A percentile compares a stretch with the other conserved stretches of the same genome.
Conservation (phyloP, 2,797 vertebrate genomes). For the Anguilla obscura region DNA sequence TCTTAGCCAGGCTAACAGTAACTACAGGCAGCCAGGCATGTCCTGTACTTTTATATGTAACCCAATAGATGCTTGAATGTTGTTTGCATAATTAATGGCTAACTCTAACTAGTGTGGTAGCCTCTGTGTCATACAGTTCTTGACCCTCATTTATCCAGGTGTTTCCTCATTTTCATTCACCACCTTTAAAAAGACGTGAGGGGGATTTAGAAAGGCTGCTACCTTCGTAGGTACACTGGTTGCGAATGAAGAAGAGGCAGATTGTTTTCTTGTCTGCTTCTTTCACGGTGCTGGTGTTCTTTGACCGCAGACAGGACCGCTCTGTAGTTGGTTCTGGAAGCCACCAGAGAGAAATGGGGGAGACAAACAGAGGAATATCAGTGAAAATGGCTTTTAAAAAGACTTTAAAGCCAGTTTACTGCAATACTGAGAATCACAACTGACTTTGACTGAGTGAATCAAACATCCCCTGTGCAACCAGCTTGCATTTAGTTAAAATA, state of each 20-base stretch:
- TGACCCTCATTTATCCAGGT: neutral
- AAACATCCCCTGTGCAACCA: neutral
- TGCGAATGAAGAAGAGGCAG: slow-evolving; percentile 78
- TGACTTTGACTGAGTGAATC: neutral
- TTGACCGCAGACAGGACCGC: neutral
- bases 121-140: neutral
- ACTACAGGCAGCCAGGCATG: neutral
- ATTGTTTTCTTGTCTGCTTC: slow-evolving; percentile 73
- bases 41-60: neutral
- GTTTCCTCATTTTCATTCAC: neutral
- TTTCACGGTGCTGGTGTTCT: slow-evolving; percentile 31
- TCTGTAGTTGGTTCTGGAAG: neutral
- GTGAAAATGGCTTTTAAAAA: neutral
- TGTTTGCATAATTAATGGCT: neutral
- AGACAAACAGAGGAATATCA: neutral
- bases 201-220: neutral
- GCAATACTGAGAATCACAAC: neutral
- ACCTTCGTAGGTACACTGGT: slow-evolving; percentile 77
- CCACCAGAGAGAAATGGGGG: neutral
- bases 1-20: neutral
- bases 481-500: neutral
- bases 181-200: neutral
- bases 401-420: neutral
- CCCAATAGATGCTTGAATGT: neutral
- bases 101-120: neutral